A percentile compares a stretch with the other conserved stretches of the same genome.
These are phyloP conservation scores for Thalassoma bifasciatum DNA, from an alignment of 2,113 vertebrate genomes.

Conservation along the genomic window DNA sequence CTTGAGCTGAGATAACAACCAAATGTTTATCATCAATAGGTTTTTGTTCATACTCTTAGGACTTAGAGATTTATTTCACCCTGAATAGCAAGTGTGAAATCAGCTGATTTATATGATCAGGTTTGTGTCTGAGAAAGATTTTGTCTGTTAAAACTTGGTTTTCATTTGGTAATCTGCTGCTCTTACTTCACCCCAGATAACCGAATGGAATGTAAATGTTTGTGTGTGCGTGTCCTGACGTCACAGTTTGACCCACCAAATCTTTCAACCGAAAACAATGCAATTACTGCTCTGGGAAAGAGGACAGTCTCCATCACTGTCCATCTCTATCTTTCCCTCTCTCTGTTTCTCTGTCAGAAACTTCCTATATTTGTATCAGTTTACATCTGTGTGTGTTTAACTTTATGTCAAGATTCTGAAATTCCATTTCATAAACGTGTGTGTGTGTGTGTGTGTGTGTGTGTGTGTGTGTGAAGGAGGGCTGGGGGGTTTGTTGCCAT, in stretches of 20 bases:
- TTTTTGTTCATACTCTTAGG: too few relatives aligned
- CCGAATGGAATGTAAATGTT: conserved; percentile 44
- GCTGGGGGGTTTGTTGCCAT: conserved; percentile 31
- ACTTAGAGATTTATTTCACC: background rate
- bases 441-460: background rate
- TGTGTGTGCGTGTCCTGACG: conserved; percentile 24
- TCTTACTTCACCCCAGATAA: conserved; percentile 19
- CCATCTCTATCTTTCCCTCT: background rate
- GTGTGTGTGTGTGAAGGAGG: background rate
- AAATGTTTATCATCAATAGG: background rate
- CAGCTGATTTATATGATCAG: background rate
- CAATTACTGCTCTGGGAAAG: conserved; percentile 51
- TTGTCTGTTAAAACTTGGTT: background rate
- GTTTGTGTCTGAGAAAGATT: background rate
- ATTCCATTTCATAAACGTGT: background rate
- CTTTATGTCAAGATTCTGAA: too few relatives aligned
- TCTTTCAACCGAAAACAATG: conserved; percentile 58
- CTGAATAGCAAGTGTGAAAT: background rate
- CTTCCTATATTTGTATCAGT: conserved; percentile 6
- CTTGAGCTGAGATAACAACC: background rate
- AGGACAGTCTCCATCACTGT: conserved; percentile 35
- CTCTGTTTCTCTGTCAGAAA: conserved; percentile 29
- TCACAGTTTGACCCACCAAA: conserved; percentile 69
- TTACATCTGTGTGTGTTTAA: background rate
- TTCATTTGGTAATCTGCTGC: conserved; percentile 12